Evolutionary conservation across 2,113 vertebrate genomes (phyloP), one percentile per base, ranked within the genome.

Genomic region (Actenoides hombroni): DNA sequence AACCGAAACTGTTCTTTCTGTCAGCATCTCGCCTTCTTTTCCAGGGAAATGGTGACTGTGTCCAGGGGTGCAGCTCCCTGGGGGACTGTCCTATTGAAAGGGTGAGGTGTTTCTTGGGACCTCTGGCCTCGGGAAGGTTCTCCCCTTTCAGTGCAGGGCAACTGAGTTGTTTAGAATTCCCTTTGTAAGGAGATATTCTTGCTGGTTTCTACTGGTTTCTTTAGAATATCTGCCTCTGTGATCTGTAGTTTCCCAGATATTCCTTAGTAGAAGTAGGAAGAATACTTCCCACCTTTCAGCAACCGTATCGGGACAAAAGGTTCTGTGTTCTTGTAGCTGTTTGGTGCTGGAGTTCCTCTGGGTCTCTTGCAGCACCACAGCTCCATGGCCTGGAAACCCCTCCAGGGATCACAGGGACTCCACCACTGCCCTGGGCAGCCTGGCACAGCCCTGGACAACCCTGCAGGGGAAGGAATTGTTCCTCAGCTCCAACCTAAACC

Each of bases 291-390:
- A 29, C 29, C 51, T 65, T 70, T 35, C 59, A 54, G 65, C 28
- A 54, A 14, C 39, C 2, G 0, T 16, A 9, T 5, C 1, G 13
- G 42, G 59, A 35, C 20, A 26, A 12, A 25, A 39, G 14, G 17
- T 35, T 29, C 13, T 2, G 0, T 10, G 53, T 57, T n/a, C 8
- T 18, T 67, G 39, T 2, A 40, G 51, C 54, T 44, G 10, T 33
- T 44, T 33, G 56, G 14, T 9, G 33, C 13, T n/a, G 42, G 26
- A 39, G 40, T 15, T 57, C 39, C 60, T 57, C n/a, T 28, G 60
- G n/a, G 9, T 39, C 24, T 68, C 42, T 33, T 24, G 16, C 53
- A 54, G 26, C 53, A 51, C 29, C 56, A 33, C 56, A 57, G 18
- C 56, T 33, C 31, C 56, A 57, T 29, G 18, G 17, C 56, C 37